phyloP scores from a whole-genome alignment of 2,113 vertebrate genomes.

The Damaliscus lunatus region DNA sequence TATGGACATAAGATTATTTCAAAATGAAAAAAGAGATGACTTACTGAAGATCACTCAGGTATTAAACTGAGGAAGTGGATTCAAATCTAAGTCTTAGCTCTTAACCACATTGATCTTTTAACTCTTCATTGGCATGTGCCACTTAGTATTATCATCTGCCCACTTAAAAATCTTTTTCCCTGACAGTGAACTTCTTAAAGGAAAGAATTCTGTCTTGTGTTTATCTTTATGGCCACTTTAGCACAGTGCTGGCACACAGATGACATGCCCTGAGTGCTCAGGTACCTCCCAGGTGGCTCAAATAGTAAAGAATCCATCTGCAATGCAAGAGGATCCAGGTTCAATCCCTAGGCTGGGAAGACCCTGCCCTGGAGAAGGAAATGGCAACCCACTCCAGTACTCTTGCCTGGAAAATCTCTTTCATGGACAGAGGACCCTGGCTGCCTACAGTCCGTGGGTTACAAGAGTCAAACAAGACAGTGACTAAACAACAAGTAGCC shows the following conservation, averaged over 20 bases:
- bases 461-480: background rate
- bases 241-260: accelerated
- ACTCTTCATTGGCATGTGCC: background rate
- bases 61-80: background rate
- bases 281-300: background rate
- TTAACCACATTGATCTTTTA: background rate
- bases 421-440: background rate
- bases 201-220: background rate
- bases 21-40: background rate
- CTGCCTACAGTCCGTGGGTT: background rate
- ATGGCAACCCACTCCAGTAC: background rate
- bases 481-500: background rate
- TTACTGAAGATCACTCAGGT: background rate
- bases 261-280: accelerated
- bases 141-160: background rate
- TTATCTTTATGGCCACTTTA: background rate
- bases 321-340: background rate
- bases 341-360: background rate
- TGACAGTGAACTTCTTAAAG: background rate
- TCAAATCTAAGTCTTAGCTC: background rate
- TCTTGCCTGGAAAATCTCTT: background rate
- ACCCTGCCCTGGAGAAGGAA: background rate
- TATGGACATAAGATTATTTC: background rate
- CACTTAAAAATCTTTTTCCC: background rate
- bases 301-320: background rate